A percentile compares a stretch with the other conserved stretches of the same genome.
phyloP scores from a whole-genome alignment of 2,888 invertebrate species.

The Drosophila nr. perissopoda region DNA sequence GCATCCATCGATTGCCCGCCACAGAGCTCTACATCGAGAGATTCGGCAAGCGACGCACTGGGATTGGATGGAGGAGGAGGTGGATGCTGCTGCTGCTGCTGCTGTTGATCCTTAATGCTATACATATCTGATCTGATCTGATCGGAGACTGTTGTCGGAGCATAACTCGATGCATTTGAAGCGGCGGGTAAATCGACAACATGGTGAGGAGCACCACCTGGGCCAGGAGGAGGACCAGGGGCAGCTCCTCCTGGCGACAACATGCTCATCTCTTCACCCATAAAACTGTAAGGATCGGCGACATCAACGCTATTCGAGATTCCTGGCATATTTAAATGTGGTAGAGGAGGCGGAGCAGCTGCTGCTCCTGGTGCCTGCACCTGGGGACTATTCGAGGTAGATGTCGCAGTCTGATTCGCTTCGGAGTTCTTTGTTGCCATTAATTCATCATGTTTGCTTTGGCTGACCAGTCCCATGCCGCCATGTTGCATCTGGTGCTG shows the following conservation, averaged over 20 bases:
- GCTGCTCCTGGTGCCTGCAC: slow-evolving; percentile 2
- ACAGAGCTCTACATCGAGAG: slow-evolving; percentile 18
- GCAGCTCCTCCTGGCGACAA: slow-evolving; percentile 55
- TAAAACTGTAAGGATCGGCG: slow-evolving; percentile 92
- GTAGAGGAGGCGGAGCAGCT: background rate
- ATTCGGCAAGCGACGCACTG: background rate
- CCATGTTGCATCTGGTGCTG: slow-evolving; percentile 76
- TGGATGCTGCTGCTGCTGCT: slow-evolving; percentile 32
- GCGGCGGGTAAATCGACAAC: slow-evolving; percentile 6
- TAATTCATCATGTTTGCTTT: slow-evolving; percentile 58
- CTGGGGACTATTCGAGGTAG: slow-evolving; percentile 25
- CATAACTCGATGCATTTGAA: slow-evolving; percentile 36
- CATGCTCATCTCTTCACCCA: slow-evolving; percentile 89
- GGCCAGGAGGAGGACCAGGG: background rate
- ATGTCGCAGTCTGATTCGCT: slow-evolving; percentile 33
- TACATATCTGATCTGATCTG: slow-evolving; percentile 30
- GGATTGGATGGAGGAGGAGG: background rate
- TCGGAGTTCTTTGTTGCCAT: slow-evolving; percentile 40
- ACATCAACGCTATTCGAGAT: slow-evolving; percentile 29
- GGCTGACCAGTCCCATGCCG: slow-evolving; percentile 43
- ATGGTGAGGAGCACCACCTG: slow-evolving; percentile 36
- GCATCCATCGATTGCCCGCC: slow-evolving; percentile 26
- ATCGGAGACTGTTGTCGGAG: slow-evolving; percentile 12
- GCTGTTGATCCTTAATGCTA: slow-evolving; percentile 25
- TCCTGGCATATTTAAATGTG: background rate